Evolutionary conservation across 2,888 invertebrate species (phyloP), one percentile per base, ranked within the genome.

Genomic region (Agapetus fuscipes): DNA sequence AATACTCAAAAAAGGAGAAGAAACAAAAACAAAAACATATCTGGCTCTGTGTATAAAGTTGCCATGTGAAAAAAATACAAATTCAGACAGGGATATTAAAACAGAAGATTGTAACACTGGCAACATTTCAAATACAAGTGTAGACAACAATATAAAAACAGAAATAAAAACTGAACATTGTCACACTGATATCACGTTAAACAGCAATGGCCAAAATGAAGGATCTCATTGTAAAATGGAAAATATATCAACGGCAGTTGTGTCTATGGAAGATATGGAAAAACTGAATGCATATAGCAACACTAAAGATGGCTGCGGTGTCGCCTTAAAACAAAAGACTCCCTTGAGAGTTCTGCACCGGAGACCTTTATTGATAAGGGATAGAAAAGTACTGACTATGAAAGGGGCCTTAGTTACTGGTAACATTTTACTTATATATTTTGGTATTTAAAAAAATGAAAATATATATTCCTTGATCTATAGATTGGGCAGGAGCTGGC

Each of bases 281-380:
- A 60, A 61, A 1, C 56, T 74, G 3, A 66, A 68, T 51, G 56
- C 70, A 32, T 56, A 52, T 51, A 51, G 55, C 10, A 60, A 43
- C 16, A 15, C n/a, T 11, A 16, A 20, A 2, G 29, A 39, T n/a
- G 39, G 41, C 10, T 24, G 15, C 2, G 53, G 52, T n/a, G 49
- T 52, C 28, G 62, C 63, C 36, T 65, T 93, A 16, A 53, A 72
- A 26, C 96, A 96, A 61, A 81, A 80, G 57, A 96, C 96, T 1
- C 95, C 95, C 0, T 67, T 96, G 26, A 64, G 96, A 44, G 96
- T 96, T 3, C 65, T 95, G 35, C 96, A 96, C 60, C 65, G 89
- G 35, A 71, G 94, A 13, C 80, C 91, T 1, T 61, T 89, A 36
- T 76, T 81, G 7, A 66, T 74, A 2, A 68, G 95, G 37, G 66